A percentile compares a stretch with the other conserved stretches of the same genome.
phyloP scores from a whole-genome alignment of 2,888 invertebrate genomes.

The Caenorhabditis sp. region DNA sequence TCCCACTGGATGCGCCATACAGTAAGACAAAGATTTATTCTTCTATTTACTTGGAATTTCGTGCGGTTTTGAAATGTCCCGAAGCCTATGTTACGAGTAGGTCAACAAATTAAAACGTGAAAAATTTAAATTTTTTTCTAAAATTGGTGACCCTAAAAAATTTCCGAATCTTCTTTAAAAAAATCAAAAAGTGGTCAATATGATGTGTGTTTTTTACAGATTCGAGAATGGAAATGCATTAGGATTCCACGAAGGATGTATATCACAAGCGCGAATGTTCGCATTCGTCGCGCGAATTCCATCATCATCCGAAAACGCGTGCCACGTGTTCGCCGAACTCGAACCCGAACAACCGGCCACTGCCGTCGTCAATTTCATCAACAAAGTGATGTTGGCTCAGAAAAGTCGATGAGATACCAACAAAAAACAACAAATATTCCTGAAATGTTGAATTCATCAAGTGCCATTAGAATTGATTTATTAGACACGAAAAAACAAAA shows the following conservation, averaged over 20 bases:
- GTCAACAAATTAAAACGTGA: too few relatives aligned
- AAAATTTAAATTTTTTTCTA: too few relatives aligned
- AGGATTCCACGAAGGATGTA: conserved; percentile 49
- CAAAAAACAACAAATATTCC: too few relatives aligned
- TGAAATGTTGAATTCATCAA: neutral
- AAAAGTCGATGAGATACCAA: conserved; percentile 20
- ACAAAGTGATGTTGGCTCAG: conserved; percentile 71
- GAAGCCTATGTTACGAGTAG: too few relatives aligned
- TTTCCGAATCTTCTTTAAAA: too few relatives aligned
- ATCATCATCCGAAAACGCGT: conserved; percentile 83
- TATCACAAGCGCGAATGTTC: conserved; percentile 75
- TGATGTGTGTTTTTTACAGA: conserved; percentile 50
- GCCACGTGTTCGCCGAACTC: conserved; percentile 94
- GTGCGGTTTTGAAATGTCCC: too few relatives aligned
- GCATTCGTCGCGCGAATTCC: conserved; percentile 89
- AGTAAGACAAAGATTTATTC: too few relatives aligned
- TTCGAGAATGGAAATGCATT: conserved; percentile 65
- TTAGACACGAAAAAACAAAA: neutral
- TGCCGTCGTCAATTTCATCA: conserved; percentile 81
- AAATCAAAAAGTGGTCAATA: too few relatives aligned
- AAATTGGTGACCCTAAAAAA: too few relatives aligned
- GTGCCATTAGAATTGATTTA: neutral
- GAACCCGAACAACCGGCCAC: conserved; percentile 86
- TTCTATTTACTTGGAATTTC: too few relatives aligned
- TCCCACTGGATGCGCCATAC: too few relatives aligned